phyloP scores from a whole-genome alignment of 2,113 vertebrate genomes.

The Atherinomorus stipes region DNA sequence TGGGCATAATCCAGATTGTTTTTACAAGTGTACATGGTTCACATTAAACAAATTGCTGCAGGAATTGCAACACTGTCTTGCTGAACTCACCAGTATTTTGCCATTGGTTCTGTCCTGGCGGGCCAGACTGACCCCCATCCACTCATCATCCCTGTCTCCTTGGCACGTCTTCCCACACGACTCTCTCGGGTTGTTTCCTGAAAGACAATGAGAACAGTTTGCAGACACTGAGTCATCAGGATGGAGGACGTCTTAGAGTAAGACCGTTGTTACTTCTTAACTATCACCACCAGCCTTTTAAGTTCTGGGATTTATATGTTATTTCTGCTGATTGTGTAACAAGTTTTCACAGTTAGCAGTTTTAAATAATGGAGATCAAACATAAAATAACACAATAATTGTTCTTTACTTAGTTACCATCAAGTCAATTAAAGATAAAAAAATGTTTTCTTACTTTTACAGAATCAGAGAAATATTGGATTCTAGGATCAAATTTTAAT shows the following conservation, averaged over 20 bases:
- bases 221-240: slow-evolving; percentile 52
- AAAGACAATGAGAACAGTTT: slow-evolving; percentile 65
- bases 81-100: slow-evolving; percentile 89
- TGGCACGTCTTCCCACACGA: slow-evolving; percentile 96
- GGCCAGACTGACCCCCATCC: slow-evolving; percentile 98
- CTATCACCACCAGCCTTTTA: slow-evolving; percentile 22
- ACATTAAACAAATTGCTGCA: slow-evolving; percentile 48
- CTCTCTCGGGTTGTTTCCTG: slow-evolving; percentile 88
- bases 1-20: slow-evolving; percentile 44
- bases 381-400: not conserved
- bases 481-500: too few species aligned
- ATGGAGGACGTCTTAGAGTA: slow-evolving; percentile 35
- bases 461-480: too few species aligned
- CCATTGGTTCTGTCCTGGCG: slow-evolving; percentile 90
- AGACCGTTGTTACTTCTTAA: slow-evolving; percentile 5
- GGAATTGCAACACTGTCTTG: not conserved
- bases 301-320: slow-evolving; percentile 9
- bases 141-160: slow-evolving; percentile 94
- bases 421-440: too few species aligned
- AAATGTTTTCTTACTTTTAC: too few species aligned
- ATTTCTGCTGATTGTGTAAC: slow-evolving; percentile 21
- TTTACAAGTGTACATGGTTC: slow-evolving; percentile 61
- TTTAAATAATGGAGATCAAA: not conserved
- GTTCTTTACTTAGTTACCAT: too few species aligned
- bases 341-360: not conserved